phyloP scores from a whole-genome alignment of 2,888 invertebrate species.

The Epirrhoe alternata region DNA sequence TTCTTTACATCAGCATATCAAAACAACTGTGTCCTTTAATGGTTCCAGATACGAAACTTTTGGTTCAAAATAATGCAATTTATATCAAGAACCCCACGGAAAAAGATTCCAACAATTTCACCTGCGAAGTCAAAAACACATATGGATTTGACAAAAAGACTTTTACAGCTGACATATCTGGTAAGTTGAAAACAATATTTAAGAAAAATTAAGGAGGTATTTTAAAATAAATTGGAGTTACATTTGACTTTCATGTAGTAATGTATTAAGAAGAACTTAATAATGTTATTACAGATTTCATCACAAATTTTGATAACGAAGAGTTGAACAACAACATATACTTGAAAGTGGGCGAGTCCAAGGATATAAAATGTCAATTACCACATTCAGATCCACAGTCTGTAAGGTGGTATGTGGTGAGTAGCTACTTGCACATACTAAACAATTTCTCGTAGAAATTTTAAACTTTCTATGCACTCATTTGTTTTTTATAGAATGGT shows the following conservation, averaged over 20 bases:
- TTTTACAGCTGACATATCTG: conserved; percentile 26
- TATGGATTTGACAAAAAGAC: conserved; percentile 30
- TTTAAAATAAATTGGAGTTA: neutral
- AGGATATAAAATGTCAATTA: conserved; percentile 30
- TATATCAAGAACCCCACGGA: conserved; percentile 38
- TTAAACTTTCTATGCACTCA: neutral
- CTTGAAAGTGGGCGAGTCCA: conserved; percentile 20
- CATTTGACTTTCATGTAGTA: neutral
- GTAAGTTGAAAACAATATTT: conserved; percentile 23
- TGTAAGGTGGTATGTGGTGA: conserved; percentile 43
- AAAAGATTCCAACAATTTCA: conserved; percentile 34
- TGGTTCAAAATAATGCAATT: conserved; percentile 28
- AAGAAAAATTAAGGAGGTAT: neutral
- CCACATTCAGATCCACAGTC: conserved; percentile 12
- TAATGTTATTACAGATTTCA: conserved; percentile 23
- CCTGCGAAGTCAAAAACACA: conserved; percentile 42
- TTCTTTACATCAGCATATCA: neutral
- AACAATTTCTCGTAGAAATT: neutral
- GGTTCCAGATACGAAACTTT: conserved; percentile 39
- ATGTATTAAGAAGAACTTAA: neutral
- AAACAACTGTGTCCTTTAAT: neutral
- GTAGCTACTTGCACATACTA: conserved; percentile 5
- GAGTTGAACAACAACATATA: conserved; percentile 5
- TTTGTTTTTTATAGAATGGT: conserved; percentile 13
- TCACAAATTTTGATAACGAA: neutral